phyloP scores from a whole-genome alignment of 2,113 vertebrate species.

The Chaetorhynchus papuensis region DNA sequence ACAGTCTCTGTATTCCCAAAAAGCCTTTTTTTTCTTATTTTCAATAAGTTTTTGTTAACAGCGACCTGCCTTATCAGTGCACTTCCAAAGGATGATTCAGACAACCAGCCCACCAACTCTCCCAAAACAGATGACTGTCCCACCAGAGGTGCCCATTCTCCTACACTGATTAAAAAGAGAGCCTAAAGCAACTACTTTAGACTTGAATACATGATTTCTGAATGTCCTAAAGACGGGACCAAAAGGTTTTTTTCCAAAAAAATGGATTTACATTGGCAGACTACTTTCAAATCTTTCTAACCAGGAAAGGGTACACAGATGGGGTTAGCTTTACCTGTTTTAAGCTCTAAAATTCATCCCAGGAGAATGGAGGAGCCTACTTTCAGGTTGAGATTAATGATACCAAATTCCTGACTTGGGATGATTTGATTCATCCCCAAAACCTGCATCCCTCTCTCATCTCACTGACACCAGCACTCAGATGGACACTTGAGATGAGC shows the following conservation, averaged over 20 bases:
- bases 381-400: neutral
- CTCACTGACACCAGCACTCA: neutral
- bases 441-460: neutral
- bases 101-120: neutral
- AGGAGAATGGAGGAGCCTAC: neutral
- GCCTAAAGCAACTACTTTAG: neutral
- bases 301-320: neutral
- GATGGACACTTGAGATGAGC: neutral
- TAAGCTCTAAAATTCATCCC: neutral
- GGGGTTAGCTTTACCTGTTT: neutral
- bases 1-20: neutral
- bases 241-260: fast-evolving
- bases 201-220: neutral
- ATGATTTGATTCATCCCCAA: neutral
- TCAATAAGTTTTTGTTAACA: neutral
- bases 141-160: neutral
- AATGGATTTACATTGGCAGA: neutral
- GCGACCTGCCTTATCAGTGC: neutral
- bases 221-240: neutral
- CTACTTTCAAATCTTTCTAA: neutral
- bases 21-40: neutral
- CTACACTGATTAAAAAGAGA: neutral
- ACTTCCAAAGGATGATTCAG: neutral
- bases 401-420: neutral
- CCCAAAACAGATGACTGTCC: neutral